phyloP scores from a whole-genome alignment of 2,797 vertebrate genomes.

The Enteromius paludinosus region DNA sequence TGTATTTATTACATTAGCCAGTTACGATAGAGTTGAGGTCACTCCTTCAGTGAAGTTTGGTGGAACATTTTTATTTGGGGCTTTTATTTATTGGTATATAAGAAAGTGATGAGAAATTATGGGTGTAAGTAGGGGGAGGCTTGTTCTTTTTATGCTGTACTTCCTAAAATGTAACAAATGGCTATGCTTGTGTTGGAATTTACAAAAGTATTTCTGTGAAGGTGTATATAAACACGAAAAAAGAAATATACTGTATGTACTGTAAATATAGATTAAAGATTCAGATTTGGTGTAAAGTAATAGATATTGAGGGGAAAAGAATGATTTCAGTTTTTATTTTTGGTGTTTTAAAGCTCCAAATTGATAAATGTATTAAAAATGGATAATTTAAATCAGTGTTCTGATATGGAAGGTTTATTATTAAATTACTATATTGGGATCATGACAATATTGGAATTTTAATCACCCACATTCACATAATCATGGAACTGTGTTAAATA shows the following conservation, averaged over 20 bases:
- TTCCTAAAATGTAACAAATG: background rate
- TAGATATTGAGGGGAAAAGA: too few relatives aligned
- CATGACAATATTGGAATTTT: too few relatives aligned
- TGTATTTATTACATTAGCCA: constrained; percentile 58
- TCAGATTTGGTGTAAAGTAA: too few relatives aligned
- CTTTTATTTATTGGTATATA: background rate
- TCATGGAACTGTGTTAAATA: background rate
- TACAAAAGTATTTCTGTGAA: background rate
- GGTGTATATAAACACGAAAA: background rate
- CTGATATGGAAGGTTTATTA: too few relatives aligned
- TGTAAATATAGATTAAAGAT: too few relatives aligned
- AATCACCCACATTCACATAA: background rate
- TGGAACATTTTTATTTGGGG: background rate
- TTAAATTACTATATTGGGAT: too few relatives aligned
- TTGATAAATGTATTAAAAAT: too few relatives aligned
- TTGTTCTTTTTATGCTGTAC: background rate
- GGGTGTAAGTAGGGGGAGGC: background rate
- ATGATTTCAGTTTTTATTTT: too few relatives aligned
- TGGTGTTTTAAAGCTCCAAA: too few relatives aligned
- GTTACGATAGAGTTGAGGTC: constrained; percentile 46
- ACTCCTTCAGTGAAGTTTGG: constrained; percentile 37
- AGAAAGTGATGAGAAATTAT: background rate
- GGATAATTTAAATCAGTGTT: too few relatives aligned
- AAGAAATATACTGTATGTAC: background rate
- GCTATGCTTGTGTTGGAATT: background rate